A percentile compares a stretch with the other conserved stretches of the same genome.
phyloP scores from a whole-genome alignment of 2,113 vertebrate genomes.

The Halcyon malimbica region DNA sequence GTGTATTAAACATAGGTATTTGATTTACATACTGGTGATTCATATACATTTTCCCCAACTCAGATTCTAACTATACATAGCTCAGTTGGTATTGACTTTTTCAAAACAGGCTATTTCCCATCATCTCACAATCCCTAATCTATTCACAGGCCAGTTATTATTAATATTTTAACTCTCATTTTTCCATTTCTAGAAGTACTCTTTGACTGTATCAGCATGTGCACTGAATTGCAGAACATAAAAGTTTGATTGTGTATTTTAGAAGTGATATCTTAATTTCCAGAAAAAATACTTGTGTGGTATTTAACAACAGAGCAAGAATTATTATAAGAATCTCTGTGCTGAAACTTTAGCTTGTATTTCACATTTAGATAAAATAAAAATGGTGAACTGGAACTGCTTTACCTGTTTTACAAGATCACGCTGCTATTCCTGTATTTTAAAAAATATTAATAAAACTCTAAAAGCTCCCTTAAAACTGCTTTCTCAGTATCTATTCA shows the following conservation, averaged over 20 bases:
- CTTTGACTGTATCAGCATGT: not conserved
- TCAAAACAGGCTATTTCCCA: not conserved
- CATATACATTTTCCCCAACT: not conserved
- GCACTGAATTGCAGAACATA: not conserved
- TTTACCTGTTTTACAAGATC: not conserved
- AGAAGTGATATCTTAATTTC: not conserved
- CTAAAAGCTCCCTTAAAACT: constrained; percentile 31
- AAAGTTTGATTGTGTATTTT: not conserved
- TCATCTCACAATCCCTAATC: not conserved
- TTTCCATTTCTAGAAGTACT: not conserved
- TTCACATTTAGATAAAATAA: not conserved
- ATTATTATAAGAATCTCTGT: not conserved
- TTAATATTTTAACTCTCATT: not conserved
- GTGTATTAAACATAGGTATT: not conserved
- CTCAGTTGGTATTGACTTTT: not conserved
- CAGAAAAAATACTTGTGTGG: not conserved
- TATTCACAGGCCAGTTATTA: not conserved
- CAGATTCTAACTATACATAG: not conserved
- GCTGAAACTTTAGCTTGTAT: not conserved
- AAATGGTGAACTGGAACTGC: not conserved
- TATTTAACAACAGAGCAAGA: not conserved
- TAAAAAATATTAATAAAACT: constrained; percentile 14
- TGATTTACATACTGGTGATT: not conserved
- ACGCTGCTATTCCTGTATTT: not conserved
- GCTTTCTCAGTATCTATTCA: constrained; percentile 43